These are phyloP conservation scores for Spea bombifrons DNA, from an alignment of 2,113 vertebrate species.

Conservation along the genomic window DNA sequence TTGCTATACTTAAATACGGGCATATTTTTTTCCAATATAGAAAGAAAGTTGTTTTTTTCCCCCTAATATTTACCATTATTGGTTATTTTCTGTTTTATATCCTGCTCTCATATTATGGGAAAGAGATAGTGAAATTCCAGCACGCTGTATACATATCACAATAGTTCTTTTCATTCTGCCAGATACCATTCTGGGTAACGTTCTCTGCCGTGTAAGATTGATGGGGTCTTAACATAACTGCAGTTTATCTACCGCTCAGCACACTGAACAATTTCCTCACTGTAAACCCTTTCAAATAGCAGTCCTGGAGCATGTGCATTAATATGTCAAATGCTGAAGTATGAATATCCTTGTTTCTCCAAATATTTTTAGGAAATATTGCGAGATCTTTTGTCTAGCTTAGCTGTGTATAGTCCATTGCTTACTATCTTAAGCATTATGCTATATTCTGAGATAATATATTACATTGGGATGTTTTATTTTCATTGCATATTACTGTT, in stretches of 20 bases:
- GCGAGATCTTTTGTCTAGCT: neutral
- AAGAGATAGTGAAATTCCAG: slow-evolving; percentile 19
- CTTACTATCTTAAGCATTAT: neutral
- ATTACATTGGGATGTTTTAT: too few species aligned
- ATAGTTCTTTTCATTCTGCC: slow-evolving; percentile 27
- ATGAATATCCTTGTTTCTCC: slow-evolving; percentile 12
- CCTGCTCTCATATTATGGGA: neutral
- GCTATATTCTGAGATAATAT: neutral
- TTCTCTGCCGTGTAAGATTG: slow-evolving; percentile 25
- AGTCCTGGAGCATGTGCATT: slow-evolving; percentile 11
- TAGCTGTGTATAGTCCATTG: neutral
- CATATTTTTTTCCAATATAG: too few species aligned
- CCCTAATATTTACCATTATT: neutral
- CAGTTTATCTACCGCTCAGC: slow-evolving; percentile 28
- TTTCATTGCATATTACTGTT: too few species aligned
- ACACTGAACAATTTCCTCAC: slow-evolving; percentile 16
- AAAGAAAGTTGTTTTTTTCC: too few species aligned
- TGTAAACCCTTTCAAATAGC: slow-evolving; percentile 17
- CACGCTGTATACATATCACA: slow-evolving; percentile 9
- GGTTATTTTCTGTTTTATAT: neutral
- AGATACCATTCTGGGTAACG: slow-evolving; percentile 14
- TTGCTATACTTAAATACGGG: too few species aligned
- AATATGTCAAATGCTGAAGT: slow-evolving; percentile 1
- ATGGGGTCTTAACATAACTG: slow-evolving; percentile 4
- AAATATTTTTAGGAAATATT: slow-evolving; percentile 23